Conservation (phyloP, 2,113 vertebrate genomes). For the Zosterops lateralis region DNA sequence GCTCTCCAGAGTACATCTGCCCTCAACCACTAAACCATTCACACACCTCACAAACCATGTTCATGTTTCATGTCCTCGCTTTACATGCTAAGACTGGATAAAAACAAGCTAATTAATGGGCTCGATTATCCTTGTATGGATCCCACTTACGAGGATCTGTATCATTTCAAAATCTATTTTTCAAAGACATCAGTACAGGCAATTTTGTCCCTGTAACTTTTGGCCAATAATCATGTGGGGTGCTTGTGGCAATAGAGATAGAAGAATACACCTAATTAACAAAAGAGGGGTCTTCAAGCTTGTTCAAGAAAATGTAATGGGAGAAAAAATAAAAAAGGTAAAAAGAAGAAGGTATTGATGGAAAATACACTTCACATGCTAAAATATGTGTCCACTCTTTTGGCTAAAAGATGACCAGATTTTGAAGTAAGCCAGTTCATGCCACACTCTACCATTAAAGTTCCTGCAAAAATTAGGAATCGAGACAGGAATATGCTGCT, state of each 20-base stretch:
- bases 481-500: neutral
- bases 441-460: neutral
- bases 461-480: neutral
- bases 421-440: neutral
- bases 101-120: neutral
- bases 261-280: neutral
- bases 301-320: neutral
- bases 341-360: neutral
- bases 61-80: neutral
- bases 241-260: neutral
- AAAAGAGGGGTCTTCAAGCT: neutral
- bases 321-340: neutral
- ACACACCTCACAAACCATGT: rapidly evolving
- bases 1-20: neutral
- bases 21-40: neutral
- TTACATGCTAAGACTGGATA: neutral
- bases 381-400: neutral
- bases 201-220: neutral
- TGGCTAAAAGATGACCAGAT: neutral
- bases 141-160: neutral
- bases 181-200: neutral
- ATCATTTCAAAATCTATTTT: neutral
- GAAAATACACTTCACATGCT: neutral
- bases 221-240: rapidly evolving
- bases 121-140: neutral